phyloP scores from a whole-genome alignment of 2,797 vertebrate species.

The Phataginus tetradactyla region DNA sequence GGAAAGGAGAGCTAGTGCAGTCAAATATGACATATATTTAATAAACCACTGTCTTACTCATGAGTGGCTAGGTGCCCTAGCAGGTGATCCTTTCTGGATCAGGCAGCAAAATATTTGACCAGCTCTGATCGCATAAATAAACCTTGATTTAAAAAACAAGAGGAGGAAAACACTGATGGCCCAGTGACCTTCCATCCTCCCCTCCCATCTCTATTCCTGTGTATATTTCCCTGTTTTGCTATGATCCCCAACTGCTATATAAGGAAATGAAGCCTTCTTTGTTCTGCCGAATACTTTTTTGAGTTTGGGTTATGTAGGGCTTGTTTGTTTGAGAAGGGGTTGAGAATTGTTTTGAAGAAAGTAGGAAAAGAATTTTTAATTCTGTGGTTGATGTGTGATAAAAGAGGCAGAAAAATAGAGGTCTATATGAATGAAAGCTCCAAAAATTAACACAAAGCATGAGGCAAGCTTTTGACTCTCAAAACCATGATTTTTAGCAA shows the following conservation, averaged over 20 bases:
- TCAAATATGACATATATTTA: slow-evolving; percentile 13
- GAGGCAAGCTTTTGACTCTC: not conserved
- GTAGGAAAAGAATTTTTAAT: slow-evolving; percentile 37
- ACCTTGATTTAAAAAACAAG: not conserved
- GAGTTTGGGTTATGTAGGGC: not conserved
- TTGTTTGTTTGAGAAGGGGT: not conserved
- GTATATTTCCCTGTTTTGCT: not conserved
- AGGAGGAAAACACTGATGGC: not conserved
- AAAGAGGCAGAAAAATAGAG: not conserved
- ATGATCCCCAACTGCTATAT: not conserved
- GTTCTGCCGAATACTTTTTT: not conserved
- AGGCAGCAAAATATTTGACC: not conserved
- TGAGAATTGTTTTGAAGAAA: slow-evolving; percentile 13
- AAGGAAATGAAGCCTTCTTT: not conserved
- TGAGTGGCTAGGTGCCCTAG: not conserved
- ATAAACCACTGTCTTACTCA: not conserved
- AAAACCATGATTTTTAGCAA: not conserved
- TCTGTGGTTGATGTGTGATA: not conserved
- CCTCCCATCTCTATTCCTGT: not conserved
- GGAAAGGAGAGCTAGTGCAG: not conserved
- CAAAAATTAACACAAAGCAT: slow-evolving; percentile 35
- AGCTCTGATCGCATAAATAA: slow-evolving; percentile 11
- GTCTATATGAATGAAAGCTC: not conserved
- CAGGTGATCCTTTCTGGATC: slow-evolving; percentile 2
- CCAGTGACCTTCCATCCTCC: not conserved